Conservation (phyloP, 2,888 invertebrate species). For the Hydropsyche betteni region DNA sequence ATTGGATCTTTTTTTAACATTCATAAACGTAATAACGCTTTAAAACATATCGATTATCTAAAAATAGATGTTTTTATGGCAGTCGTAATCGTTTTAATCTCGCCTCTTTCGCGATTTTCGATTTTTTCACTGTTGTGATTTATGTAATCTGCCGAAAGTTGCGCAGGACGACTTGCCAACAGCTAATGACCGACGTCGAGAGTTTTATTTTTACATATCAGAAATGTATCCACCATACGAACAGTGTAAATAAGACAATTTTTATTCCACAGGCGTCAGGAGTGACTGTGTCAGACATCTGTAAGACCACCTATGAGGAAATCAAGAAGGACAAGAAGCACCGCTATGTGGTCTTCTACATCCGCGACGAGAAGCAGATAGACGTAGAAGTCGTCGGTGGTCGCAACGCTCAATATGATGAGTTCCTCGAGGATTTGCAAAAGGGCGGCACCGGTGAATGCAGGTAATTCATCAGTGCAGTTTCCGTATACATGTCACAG, state of each 20-base stretch:
- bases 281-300: conserved; percentile 94
- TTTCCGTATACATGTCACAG: not conserved
- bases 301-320: conserved; percentile 95
- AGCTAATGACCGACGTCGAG: conserved; percentile 24
- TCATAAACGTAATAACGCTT: no score
- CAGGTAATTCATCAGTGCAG: conserved; percentile 66
- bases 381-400: conserved; percentile 92
- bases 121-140: conserved; percentile 4
- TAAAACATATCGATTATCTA: no score
- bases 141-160: conserved; percentile 17
- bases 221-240: not conserved
- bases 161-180: conserved; percentile 27
- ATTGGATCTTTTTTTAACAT: no score
- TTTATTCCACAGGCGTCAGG: conserved; percentile 82
- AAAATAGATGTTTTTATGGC: no score
- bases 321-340: conserved; percentile 98
- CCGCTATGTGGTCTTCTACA: conserved; percentile 96
- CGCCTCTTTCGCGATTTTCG: not conserved
- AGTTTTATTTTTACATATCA: conserved; percentile 4
- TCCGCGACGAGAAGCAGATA: conserved; percentile 95
- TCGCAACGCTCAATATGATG: conserved; percentile 91
- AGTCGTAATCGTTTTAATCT: not conserved
- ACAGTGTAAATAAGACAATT: not conserved
- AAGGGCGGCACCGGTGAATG: conserved; percentile 92
- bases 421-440: conserved; percentile 93